Base-by-base conservation (phyloP, 2,797 vertebrate species). In the Helicolenus hilgendorfi region DNA sequence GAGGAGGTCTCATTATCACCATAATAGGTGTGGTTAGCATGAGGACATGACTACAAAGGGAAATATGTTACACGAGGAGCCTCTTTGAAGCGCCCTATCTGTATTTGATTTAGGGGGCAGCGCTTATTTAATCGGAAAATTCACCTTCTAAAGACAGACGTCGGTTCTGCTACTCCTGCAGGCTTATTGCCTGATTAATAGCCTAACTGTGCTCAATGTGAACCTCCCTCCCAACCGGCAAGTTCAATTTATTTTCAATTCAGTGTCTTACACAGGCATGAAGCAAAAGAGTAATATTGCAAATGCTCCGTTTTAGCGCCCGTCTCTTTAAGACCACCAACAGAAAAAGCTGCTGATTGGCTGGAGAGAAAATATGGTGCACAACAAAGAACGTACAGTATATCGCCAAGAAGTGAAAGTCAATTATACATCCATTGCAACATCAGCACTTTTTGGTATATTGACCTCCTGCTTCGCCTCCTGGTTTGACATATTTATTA, bases 141-240 rank as follows among this genome's bases (percentile, higher is more conserved):
- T 59, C 72, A 18, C 72, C 58, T 64, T 8, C 62, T 49, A 56
- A 79, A 58, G 55, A 60, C 18, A 31, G 53, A 22, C 2, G 45
- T 36, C 24, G 4, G n/a, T 35, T 64, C 45, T 27, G 53, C 53
- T 72, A 1, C 22, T 75, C 55, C 64, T 67, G 53, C 7, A 53
- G 79, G 45, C 4, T 67, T 53, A 64, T 60, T 62, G 35, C 20
- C 45, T 77, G 67, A 87, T 78, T 85, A 80, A 78, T 75, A 87
- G 38, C n/a, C 35, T 8, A 65, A 81, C 38, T 31, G 69, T 9
- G 26, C 38, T 59, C 33, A 26, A 33, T 11, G 8, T 10, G 27
- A 69, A 53, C 20, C 81, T 58, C 24, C n/a, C 36, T 63, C 18
- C 63, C 59, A 22, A 53, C 53, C 29, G 11, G 14, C 13, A 55